Evolutionary conservation across 2,888 invertebrate species (phyloP), one percentile per base, ranked within the genome.

Genomic region (Mesodorylaimus sp.): DNA sequence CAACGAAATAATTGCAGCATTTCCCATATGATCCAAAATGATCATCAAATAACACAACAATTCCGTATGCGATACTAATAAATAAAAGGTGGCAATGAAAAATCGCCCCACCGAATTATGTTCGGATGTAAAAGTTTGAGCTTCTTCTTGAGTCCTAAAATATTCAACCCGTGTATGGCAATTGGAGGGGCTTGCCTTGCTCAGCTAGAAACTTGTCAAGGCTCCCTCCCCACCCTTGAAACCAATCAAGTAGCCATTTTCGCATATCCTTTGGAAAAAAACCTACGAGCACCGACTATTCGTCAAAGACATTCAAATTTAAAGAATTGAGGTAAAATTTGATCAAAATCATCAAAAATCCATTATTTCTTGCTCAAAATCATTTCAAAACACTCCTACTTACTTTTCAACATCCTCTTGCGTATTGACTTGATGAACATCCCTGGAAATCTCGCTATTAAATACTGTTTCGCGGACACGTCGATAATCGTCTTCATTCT

Each of bases 11-110:
- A 97, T 76, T 39, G 88, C 88, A 1, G 88, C 88, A 28, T 85
- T 84, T 67, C 83, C 79, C 53, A 93, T 83, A 74, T 87, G 91
- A 70, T 91, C 86, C 39, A 95, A 76, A 61, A 95, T 87, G 60
- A 97, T 86, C 70, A 88, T 80, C 60, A 93, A 80, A 68, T 91
- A 99, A 69, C 93, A 95, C 3, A 95, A 77, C 32, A 95, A 75
- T 65, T 91, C 91, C 0, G 93, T 65, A 50, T 63, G 60, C 1
- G 64, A 61, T 25, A 59, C 55, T 32, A 62, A 44, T 48, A 61
- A 59, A 53, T 60, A 60, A 43, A 58, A 60, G 32, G 59, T 24
- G 43, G 64, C 53, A 52, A 59, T 59, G 13, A 61, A 41, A 32
- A 65, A 55, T 10, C 61, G 55, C 16, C 59, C 59, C 23, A 60